phyloP scores from a whole-genome alignment of 2,888 invertebrate genomes.

The Zygogramma bicolorata region DNA sequence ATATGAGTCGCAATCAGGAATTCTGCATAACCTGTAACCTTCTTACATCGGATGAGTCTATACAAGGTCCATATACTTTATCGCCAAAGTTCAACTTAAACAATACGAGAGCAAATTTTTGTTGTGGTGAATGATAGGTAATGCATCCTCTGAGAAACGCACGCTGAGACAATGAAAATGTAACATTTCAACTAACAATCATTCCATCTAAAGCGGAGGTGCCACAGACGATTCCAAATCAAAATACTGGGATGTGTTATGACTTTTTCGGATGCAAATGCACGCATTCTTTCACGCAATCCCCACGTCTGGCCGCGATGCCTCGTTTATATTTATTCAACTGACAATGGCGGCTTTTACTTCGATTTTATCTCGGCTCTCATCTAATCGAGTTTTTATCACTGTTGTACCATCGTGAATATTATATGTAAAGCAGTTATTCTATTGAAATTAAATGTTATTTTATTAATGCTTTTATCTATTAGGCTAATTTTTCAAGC shows the following conservation, averaged over 20 bases:
- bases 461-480: slow-evolving; percentile 46
- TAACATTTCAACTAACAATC: too few species aligned
- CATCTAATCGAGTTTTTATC: slow-evolving; percentile 50
- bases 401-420: slow-evolving; percentile 41
- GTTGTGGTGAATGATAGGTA: too few species aligned
- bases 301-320: slow-evolving; percentile 24
- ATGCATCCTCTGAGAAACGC: too few species aligned
- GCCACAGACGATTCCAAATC: slow-evolving; percentile 24
- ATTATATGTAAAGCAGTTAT: slow-evolving; percentile 49
- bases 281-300: slow-evolving; percentile 39
- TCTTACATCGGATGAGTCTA: too few species aligned
- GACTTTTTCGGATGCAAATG: slow-evolving; percentile 37
- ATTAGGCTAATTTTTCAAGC: slow-evolving; percentile 43
- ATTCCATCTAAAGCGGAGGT: slow-evolving; percentile 3
- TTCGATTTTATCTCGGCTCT: slow-evolving; percentile 42
- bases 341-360: slow-evolving; percentile 44
- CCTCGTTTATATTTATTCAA: slow-evolving; percentile 31
- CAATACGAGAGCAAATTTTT: too few species aligned
- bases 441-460: slow-evolving; percentile 49
- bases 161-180: too few species aligned
- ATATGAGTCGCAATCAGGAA: too few species aligned
- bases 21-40: too few species aligned
- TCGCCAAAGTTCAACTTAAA: too few species aligned
- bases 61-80: too few species aligned
- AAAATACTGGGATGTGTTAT: slow-evolving; percentile 27